Evolutionary conservation across 2,888 invertebrate genomes (phyloP), one percentile per base, ranked within the genome.

Genomic region (Lepidochitona cinerea): DNA sequence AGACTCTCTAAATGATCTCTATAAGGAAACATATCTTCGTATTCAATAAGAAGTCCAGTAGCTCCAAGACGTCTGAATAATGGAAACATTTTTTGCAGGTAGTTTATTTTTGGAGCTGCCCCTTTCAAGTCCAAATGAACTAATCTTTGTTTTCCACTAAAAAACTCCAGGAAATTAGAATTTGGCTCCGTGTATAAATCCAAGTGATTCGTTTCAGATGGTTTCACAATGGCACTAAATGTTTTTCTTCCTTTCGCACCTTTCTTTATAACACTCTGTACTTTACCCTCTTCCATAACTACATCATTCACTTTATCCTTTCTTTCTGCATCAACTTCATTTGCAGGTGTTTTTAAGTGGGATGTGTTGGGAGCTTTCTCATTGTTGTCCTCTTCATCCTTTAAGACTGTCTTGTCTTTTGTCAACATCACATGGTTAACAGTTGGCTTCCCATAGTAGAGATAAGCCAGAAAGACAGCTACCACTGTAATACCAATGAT

Each of bases 1-100:
- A 95, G 90, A 80, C 93, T 93, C 36, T 87, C 88, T 14, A 95
- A 88, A 18, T 83, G 79, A 5, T 93, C 94, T 32, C 92, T 89
- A 87, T 94, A 96, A 0, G 96, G 96, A 89, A 96, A 96, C 95
- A 95, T 95, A 83, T 96, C 96, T 89, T 96, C 96, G 86, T 96
- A 96, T 86, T 96, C 96, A 41, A 96, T 92, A 0, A 96, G 90
- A 14, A 96, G 86, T 0, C 95, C 95, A 32, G 94, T 96, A 0
- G 94, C 95, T 14, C 95, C 92, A 66, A 86, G 78, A 37, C 78
- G 75, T 36, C 76, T 81, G 33, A 91, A 75, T 18, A 89, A 73
- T 32, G 89, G 87, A 59, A 91, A 86, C 12, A 91, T 70, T 71
- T 89, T 78, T 66, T 86, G 91, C 88, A 90, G 87, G 79, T 90